A percentile compares a stretch with the other conserved stretches of the same genome.
These are phyloP conservation scores for Heliconius hortense DNA, from an alignment of 2,888 invertebrate species.

Conservation along the genomic window DNA sequence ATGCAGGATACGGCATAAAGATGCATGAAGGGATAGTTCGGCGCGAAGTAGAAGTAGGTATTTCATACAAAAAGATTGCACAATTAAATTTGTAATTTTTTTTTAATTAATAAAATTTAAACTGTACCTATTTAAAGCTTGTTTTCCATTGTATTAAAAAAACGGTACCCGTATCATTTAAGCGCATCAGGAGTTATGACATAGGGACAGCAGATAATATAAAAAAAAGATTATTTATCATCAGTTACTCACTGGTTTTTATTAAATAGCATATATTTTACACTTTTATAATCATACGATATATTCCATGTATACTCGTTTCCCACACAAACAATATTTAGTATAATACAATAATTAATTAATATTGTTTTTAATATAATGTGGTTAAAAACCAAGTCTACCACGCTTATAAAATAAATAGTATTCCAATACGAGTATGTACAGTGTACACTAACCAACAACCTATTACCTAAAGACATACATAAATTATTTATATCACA, in stretches of 20 bases:
- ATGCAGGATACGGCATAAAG: no score
- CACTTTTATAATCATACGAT: background rate
- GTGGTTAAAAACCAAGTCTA: background rate
- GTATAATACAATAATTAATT: background rate
- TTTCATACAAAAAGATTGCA: no score
- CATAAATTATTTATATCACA: conserved; percentile 4
- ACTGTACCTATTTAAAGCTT: background rate
- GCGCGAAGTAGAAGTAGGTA: no score
- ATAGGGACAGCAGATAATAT: background rate
- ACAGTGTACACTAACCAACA: background rate
- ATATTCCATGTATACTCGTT: no score
- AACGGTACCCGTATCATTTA: background rate
- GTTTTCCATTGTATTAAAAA: background rate
- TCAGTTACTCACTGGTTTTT: background rate
- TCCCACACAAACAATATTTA: conserved; percentile 1
- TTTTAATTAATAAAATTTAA: background rate
- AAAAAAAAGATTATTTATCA: background rate
- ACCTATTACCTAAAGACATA: background rate
- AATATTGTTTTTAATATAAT: background rate
- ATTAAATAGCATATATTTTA: conserved; percentile 4
- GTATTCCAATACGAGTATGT: background rate
- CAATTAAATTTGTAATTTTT: no score
- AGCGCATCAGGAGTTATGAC: background rate
- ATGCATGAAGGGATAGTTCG: no score
- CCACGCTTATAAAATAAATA: conserved; percentile 8